A percentile compares a stretch with the other conserved stretches of the same genome.
Conservation (phyloP, 2,113 vertebrate species). For the Cyprinodon brontotheroides region DNA sequence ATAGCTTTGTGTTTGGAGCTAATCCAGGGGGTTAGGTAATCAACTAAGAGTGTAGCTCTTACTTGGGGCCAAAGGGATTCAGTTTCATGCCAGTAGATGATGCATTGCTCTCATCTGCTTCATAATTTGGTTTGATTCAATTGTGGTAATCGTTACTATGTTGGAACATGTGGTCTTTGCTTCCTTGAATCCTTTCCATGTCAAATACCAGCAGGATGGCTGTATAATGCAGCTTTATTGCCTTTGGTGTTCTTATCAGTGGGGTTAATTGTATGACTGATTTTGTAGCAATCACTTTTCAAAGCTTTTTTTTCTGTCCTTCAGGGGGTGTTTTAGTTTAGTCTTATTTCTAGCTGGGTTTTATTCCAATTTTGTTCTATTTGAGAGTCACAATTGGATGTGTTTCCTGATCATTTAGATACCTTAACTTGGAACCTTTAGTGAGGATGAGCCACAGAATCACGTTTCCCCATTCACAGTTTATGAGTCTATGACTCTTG, state of each 20-base stretch:
- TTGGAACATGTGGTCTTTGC: constrained; percentile 28
- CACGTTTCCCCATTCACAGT: too few species aligned
- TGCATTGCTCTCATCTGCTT: constrained; percentile 29
- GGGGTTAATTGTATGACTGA: constrained; percentile 8
- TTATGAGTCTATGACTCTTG: too few species aligned
- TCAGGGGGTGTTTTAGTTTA: constrained; percentile 26
- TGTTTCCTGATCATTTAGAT: constrained; percentile 18
- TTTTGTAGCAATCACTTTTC: constrained; percentile 19
- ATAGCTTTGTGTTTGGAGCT: constrained; percentile 50
- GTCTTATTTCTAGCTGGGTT: background rate
- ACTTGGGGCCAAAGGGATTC: constrained; percentile 40
- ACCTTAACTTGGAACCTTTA: background rate
- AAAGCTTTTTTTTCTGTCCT: constrained; percentile 10
- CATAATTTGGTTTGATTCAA: constrained; percentile 47
- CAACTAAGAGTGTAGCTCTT: constrained; percentile 44
- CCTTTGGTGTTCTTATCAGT: constrained; percentile 36
- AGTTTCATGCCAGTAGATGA: constrained; percentile 45
- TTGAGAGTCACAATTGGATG: background rate
- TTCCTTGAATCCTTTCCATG: constrained; percentile 1
- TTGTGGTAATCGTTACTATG: constrained; percentile 35
- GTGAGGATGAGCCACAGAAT: too few species aligned
- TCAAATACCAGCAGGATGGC: constrained; percentile 29
- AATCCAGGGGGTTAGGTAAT: constrained; percentile 67
- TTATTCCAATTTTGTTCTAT: constrained; percentile 1
- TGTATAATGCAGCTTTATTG: constrained; percentile 37